Conservation (phyloP, 2,113 vertebrate species). For the Pristiophorus japonicus region DNA sequence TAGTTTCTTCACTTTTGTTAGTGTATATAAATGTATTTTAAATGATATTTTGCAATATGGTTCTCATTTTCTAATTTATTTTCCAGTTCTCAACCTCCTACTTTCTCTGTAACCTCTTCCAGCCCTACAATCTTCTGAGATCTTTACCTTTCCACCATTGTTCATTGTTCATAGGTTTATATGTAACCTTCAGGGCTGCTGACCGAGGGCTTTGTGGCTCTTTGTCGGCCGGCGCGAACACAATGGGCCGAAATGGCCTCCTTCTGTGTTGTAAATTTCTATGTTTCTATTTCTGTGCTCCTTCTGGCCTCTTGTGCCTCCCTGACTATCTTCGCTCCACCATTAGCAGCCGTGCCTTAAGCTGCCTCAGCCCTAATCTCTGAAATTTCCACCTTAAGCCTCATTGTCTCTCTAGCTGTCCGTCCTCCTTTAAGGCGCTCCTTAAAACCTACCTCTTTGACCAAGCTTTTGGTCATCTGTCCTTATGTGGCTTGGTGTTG, state of each 20-base stretch:
- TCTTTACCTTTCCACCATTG: too few species aligned
- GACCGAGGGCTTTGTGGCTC: too few species aligned
- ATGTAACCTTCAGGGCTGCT: too few species aligned
- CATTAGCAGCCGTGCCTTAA: background rate
- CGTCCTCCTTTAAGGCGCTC: background rate
- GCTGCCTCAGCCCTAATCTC: background rate
- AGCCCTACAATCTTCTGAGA: background rate
- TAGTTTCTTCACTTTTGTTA: background rate
- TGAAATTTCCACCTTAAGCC: background rate
- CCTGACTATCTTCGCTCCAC: background rate
- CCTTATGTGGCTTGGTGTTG: background rate
- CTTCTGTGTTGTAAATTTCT: too few species aligned
- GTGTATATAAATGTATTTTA: background rate
- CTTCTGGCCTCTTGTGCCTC: background rate
- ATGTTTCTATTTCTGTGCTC: too few species aligned
- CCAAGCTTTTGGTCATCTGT: background rate
- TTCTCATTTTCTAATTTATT: background rate
- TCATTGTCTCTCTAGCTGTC: too few species aligned
- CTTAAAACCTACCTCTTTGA: background rate
- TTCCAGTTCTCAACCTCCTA: background rate
- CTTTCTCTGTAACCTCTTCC: background rate
- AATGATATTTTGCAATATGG: background rate
- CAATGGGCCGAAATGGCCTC: too few species aligned
- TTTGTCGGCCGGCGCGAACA: too few species aligned
- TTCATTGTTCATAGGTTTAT: too few species aligned